These are phyloP conservation scores for Hylaea fasciaria DNA, from an alignment of 2,888 invertebrate species.

Conservation along the genomic window DNA sequence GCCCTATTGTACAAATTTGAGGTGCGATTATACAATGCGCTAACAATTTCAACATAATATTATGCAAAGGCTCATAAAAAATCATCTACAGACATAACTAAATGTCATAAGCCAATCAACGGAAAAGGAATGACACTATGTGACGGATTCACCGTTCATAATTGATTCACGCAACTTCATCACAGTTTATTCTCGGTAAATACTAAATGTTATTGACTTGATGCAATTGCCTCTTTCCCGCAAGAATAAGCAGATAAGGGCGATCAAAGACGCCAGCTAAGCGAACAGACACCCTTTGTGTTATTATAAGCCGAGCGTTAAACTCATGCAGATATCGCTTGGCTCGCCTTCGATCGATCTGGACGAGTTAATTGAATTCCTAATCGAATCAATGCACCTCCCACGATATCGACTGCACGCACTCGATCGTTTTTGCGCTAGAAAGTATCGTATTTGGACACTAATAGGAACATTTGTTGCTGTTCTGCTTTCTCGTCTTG, in stretches of 20 bases:
- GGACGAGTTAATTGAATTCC: slow-evolving; percentile 64
- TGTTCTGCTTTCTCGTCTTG: slow-evolving; percentile 18
- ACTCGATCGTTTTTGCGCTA: slow-evolving; percentile 42
- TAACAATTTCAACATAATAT: too few species aligned
- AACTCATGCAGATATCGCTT: slow-evolving; percentile 59
- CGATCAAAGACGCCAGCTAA: slow-evolving; percentile 34
- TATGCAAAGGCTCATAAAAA: too few species aligned
- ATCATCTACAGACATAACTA: too few species aligned
- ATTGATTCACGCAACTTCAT: slow-evolving; percentile 3
- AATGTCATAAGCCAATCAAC: too few species aligned
- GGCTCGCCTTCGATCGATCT: slow-evolving; percentile 42
- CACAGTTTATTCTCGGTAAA: slow-evolving; percentile 3
- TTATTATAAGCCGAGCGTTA: slow-evolving; percentile 58
- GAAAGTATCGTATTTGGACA: slow-evolving; percentile 35
- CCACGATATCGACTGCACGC: slow-evolving; percentile 55
- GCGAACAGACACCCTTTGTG: slow-evolving; percentile 48
- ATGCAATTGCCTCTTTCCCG: slow-evolving; percentile 27
- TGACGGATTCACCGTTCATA: background rate
- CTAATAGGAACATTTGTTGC: slow-evolving; percentile 26
- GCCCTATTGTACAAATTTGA: too few species aligned
- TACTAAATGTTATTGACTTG: slow-evolving; percentile 2
- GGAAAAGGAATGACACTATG: background rate
- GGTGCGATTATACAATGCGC: too few species aligned
- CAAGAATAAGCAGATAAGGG: slow-evolving; percentile 28
- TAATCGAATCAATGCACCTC: slow-evolving; percentile 71